These are phyloP conservation scores for Vultur gryphus DNA, from an alignment of 2,797 vertebrate species.

Conservation along the genomic window DNA sequence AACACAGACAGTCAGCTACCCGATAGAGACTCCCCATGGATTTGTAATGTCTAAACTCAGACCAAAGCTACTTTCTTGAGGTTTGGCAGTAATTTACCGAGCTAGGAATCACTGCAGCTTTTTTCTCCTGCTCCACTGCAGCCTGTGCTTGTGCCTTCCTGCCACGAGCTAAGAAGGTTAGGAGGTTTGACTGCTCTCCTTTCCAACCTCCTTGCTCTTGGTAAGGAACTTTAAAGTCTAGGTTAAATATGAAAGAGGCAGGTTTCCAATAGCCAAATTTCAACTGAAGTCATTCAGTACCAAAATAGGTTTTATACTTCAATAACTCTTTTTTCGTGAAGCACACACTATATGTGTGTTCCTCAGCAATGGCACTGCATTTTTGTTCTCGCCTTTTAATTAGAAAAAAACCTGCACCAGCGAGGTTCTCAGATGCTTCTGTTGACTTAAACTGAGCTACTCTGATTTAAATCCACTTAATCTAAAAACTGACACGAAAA, in stretches of 20 bases:
- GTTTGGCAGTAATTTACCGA: background rate
- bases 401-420: background rate
- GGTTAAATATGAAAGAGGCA: background rate
- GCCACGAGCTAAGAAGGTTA: background rate
- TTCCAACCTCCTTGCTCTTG: background rate
- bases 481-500: background rate
- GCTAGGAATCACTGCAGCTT: background rate
- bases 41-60: background rate
- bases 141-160: background rate
- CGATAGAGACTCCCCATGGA: accelerated
- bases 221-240: background rate
- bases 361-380: accelerated
- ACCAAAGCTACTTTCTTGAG: background rate
- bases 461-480: background rate
- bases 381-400: background rate
- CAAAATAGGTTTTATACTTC: background rate
- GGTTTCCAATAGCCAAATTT: background rate
- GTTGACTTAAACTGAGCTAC: background rate
- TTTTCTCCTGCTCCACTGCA: background rate
- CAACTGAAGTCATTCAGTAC: background rate
- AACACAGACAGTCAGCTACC: background rate
- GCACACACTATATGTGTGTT: accelerated
- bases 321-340: background rate
- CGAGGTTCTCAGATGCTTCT: background rate
- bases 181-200: background rate